Base-by-base conservation (phyloP, 92 coral and sea anemone genomes). In the Palythoa caribaeorum region DNA sequence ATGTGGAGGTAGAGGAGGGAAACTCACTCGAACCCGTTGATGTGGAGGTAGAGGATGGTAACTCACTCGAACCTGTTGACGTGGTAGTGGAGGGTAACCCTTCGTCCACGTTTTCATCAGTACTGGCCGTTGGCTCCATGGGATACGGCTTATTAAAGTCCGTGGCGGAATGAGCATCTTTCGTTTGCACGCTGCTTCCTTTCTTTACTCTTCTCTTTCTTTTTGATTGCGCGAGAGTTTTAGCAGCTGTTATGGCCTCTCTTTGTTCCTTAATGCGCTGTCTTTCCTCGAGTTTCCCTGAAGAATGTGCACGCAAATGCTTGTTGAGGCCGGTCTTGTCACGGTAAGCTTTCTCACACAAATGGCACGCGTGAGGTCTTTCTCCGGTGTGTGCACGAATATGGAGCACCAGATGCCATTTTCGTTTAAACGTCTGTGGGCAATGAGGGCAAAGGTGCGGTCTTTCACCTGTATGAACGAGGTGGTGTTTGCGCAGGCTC, bases 401-500 rank as follows among this genome's bases (percentile, higher is more conserved):
- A 14, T 81, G 86, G n/a, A 65, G 76, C 1, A 47, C 38, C 76
- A 80, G 59, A 28, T 80, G 85, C 74, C 73, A 80, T n/a, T 36
- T 80, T 65, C 85, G 85, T 35, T 48, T 48, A 40, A 80, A 80
- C 1, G 39, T 21, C 38, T 39, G 57, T 6, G 75, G 44, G 35
- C 85, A 80, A 20, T 80, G 75, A 44, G 85, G 85, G 65, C 85
- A 80, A 3, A 13, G 19, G 38, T 63, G 73, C 16, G 85, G 85
- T 65, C 73, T 80, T 14, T 80, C 85, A 17, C 74, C 75, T 9
- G 85, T 80, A 37, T 80, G 85, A 38, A 80, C 53, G 44, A 63
- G 60, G 47, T 80, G 85, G 54, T 80, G 85, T 40, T 80, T 80
- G 60, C 85, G 85, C 47, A 80, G 85, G 75, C 74, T 51, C 14